Conservation (phyloP, 2,113 vertebrate species). For the Seriola dumerili region DNA sequence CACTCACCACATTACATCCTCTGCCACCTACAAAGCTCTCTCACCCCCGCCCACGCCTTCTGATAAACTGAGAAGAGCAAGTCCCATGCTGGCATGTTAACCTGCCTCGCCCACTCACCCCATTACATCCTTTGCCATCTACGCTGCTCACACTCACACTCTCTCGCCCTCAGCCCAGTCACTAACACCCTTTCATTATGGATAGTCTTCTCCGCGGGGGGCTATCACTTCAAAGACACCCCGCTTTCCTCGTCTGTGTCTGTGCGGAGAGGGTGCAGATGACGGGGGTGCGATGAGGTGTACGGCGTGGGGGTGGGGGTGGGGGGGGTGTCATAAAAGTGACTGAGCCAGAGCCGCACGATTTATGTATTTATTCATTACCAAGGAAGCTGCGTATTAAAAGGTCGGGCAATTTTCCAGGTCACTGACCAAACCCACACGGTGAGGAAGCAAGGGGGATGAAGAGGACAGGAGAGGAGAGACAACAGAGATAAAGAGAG, state of each 20-base stretch:
- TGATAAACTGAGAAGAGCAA: conserved; percentile 56
- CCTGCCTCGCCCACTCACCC: conserved; percentile 58
- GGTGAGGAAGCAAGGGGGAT: conserved; percentile 36
- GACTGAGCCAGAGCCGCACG: conserved; percentile 52
- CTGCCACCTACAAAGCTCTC: conserved; percentile 41
- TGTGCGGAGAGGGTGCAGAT: conserved; percentile 50
- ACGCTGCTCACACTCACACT: conserved; percentile 24
- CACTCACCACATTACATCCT: conserved; percentile 36
- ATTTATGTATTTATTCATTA: conserved; percentile 86
- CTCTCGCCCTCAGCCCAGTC: conserved; percentile 36
- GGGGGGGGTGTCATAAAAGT: conserved; percentile 58
- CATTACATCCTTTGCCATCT: conserved; percentile 54
- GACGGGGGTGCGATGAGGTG: conserved; percentile 48
- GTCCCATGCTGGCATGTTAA: conserved; percentile 61
- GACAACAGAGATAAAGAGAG: conserved; percentile 30
- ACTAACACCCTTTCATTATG: conserved; percentile 69
- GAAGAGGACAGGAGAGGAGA: conserved; percentile 43
- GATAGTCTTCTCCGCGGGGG: conserved; percentile 56
- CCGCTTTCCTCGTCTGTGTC: conserved; percentile 25
- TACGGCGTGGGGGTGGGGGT: conserved; percentile 3
- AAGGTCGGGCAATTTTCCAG: conserved; percentile 85
- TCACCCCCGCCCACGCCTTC: conserved; percentile 11
- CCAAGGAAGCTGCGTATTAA: conserved; percentile 74
- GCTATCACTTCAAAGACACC: conserved; percentile 63
- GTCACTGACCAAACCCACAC: conserved; percentile 78